Conservation (phyloP, 2,113 vertebrate genomes). For the Mustelus asterias region DNA sequence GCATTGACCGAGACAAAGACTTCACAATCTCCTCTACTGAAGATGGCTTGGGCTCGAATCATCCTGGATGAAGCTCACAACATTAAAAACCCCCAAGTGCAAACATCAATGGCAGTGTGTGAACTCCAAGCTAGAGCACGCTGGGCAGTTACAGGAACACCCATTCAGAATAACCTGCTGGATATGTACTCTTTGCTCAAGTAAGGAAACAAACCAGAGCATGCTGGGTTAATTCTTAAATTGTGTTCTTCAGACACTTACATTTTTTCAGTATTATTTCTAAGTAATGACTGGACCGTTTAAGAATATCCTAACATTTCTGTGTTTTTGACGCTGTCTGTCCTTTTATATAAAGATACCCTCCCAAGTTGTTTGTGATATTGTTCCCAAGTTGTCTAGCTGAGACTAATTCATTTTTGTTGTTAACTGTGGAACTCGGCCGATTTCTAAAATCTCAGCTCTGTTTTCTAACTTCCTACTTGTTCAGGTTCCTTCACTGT, state of each 20-base stretch:
- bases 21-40: conserved; percentile 60
- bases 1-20: conserved; percentile 37
- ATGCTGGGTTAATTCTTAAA: background rate
- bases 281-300: background rate
- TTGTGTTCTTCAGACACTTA: background rate
- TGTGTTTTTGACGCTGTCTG: too few species aligned
- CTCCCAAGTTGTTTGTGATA: background rate
- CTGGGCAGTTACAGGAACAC: conserved; percentile 91
- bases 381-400: background rate
- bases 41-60: conserved; percentile 74
- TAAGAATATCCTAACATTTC: background rate
- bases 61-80: conserved; percentile 90
- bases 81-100: conserved; percentile 86
- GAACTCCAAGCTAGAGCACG: conserved; percentile 69
- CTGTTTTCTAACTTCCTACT: conserved; percentile 22
- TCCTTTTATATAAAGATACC: background rate
- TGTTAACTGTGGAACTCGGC: background rate
- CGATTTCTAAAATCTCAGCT: background rate
- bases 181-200: conserved; percentile 92
- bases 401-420: background rate
- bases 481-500: conserved; percentile 78
- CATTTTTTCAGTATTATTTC: background rate
- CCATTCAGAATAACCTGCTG: conserved; percentile 93
- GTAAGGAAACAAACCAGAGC: conserved; percentile 54
- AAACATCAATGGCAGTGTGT: conserved; percentile 82